Evolutionary conservation across 2,797 vertebrate genomes (phyloP), one percentile per base, ranked within the genome.

Genomic region (Notolepis coatsorum): DNA sequence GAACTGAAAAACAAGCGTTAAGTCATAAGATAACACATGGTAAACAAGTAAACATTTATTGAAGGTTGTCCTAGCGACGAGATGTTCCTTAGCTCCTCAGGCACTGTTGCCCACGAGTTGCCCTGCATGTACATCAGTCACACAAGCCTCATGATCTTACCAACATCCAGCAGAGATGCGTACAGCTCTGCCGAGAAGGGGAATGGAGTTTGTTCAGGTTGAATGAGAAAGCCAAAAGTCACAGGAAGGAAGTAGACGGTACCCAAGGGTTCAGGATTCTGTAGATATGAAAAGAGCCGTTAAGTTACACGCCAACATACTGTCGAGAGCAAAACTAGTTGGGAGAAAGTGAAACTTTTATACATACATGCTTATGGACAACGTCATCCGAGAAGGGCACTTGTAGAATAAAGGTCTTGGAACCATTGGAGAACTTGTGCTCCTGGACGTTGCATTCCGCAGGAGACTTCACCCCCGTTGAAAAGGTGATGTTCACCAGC

Each of bases 401-500:
- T 62, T 74, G 2, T 0, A 94, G 18, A 7, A 75, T 68, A 54
- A 88, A 89, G 7, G 59, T 20, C 66, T 84, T 90, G 0, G 77
- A 78, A 8, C 84, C 81, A 52, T 92, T 91, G 20, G 80, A 6
- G 9, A 80, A 69, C 0, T 1, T 9, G 7, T 88, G 71, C 37
- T 93, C 86, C 50, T 89, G 77, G 6, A 94, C 8, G 1, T 51
- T 85, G 39, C 86, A 82, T 28, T 92, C 87, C 0, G 79, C 76
- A 4, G 92, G 24, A 23, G 84, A 67, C 25, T 92, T 53, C 5
- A 90, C 83, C 0, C 77, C 84, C 0, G 65, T 85, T 0, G 83
- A 24, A 30, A 92, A 88, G 4, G 91, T 93, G 67, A 94, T 59
- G 71, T 93, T 93, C 12, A 48, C 66, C 47, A 94, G 82, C 61